Percentiles rank a stretch among this genome's conserved stretches.
Conservation (phyloP, 2,113 vertebrate genomes). For the Rana temporaria region DNA sequence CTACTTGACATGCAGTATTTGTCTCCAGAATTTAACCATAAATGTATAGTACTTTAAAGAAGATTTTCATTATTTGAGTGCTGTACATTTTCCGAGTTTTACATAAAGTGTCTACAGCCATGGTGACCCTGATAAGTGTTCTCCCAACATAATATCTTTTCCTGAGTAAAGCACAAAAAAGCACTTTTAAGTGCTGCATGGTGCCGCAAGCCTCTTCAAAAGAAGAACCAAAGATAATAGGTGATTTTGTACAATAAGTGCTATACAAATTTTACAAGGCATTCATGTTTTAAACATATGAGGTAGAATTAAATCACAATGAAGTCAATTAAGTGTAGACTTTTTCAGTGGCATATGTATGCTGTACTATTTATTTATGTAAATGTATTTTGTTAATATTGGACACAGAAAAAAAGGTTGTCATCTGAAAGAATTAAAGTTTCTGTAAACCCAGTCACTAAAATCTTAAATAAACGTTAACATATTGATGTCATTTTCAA, state of each 20-base stretch:
- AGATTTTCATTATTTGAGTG: not conserved
- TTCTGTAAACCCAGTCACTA: not conserved
- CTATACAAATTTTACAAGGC: not conserved
- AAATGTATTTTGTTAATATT: too few relatives aligned
- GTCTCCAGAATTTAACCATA: too few relatives aligned
- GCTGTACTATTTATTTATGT: too few relatives aligned
- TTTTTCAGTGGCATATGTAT: too few relatives aligned
- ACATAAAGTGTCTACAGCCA: not conserved
- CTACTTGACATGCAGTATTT: too few relatives aligned
- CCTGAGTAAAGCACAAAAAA: not conserved
- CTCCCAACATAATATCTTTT: not conserved
- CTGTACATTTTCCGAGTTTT: not conserved
- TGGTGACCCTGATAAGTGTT: not conserved
- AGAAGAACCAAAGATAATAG: not conserved
- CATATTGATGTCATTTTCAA: not conserved
- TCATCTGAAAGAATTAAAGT: too few relatives aligned
- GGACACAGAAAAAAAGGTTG: too few relatives aligned
- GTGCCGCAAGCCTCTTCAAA: not conserved
- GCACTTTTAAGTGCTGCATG: not conserved
- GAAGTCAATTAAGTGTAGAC: not conserved
- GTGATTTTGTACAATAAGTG: not conserved
- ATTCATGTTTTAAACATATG: not conserved
- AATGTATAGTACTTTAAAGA: too few relatives aligned
- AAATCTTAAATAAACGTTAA: not conserved
- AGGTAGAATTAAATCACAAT: not conserved